A percentile compares a stretch with the other conserved stretches of the same genome.
Evolutionary conservation across 2,113 vertebrate species (phyloP).

Genomic region (Sturnira hondurensis): DNA sequence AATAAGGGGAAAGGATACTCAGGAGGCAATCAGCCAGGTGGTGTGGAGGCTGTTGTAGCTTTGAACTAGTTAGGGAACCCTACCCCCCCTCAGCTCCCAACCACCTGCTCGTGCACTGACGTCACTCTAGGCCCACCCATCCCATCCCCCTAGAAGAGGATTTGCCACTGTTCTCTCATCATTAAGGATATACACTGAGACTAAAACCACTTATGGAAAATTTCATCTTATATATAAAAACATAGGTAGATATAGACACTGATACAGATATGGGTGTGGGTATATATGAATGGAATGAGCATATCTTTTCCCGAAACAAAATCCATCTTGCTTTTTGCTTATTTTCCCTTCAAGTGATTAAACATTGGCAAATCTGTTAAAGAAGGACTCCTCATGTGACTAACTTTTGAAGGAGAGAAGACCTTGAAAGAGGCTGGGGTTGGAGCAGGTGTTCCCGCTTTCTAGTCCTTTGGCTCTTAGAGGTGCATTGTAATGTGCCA

Average conservation of each 20-base stretch:
- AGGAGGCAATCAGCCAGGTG: background rate
- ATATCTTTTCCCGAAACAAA: background rate
- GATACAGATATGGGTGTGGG: background rate
- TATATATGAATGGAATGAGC: background rate
- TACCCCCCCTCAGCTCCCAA: background rate
- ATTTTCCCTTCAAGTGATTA: background rate
- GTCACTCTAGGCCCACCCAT: rapidly evolving
- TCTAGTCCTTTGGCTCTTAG: background rate
- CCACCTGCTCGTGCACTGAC: background rate
- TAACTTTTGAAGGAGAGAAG: background rate
- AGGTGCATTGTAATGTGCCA: background rate
- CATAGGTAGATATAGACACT: background rate
- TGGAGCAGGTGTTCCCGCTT: background rate
- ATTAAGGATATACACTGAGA: background rate
- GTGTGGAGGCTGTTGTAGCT: background rate
- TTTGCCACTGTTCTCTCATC: background rate
- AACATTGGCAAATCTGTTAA: background rate
- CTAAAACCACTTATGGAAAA: background rate
- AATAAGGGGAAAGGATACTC: background rate
- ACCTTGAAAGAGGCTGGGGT: background rate
- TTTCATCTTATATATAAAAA: background rate
- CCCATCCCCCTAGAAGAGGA: background rate
- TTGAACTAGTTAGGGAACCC: background rate
- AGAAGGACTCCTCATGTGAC: background rate
- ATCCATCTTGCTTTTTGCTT: background rate